Percentiles rank a stretch among this genome's conserved stretches.
phyloP scores from a whole-genome alignment of 23 tunicate genomes.

The Ascidia mentula region DNA sequence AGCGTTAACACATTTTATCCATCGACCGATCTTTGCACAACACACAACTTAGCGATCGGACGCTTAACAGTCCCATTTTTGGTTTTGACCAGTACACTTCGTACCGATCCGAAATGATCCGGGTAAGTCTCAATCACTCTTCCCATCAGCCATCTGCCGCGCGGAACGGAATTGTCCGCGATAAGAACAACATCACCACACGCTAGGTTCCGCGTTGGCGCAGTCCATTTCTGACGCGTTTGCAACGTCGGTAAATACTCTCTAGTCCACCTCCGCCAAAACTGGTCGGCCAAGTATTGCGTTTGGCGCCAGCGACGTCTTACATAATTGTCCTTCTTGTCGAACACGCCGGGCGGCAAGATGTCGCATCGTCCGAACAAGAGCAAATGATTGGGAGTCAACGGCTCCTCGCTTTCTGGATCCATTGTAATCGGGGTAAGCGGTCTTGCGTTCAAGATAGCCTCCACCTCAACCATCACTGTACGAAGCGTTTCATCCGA shows the following conservation, averaged over 20 bases:
- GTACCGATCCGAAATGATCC: no score
- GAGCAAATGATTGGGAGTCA: constrained; percentile 10
- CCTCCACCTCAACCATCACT: constrained; percentile 15
- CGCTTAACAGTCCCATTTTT: no score
- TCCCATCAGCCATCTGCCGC: no score
- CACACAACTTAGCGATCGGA: no score
- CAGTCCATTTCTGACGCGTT: no score
- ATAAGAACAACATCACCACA: no score
- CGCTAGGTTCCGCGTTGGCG: no score
- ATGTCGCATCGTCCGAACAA: neutral
- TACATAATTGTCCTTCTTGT: constrained; percentile 29
- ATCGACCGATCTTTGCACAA: no score
- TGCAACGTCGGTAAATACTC: constrained; percentile 8
- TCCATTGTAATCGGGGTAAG: constrained; percentile 8
- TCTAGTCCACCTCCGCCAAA: constrained; percentile 25
- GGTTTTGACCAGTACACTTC: no score
- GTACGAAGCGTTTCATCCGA: constrained; percentile 13
- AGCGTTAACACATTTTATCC: no score
- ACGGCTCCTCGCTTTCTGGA: neutral
- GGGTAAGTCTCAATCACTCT: no score
- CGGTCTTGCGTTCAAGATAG: constrained; percentile 17
- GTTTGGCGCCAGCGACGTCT: constrained; percentile 17
- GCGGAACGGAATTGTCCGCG: no score
- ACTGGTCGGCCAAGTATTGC: constrained; percentile 30
- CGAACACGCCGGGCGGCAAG: constrained; percentile 34